Percentiles rank a stretch among this genome's conserved stretches.
Conservation (phyloP, 2,888 invertebrate species). For the Hirtodrosophila histrioides region DNA sequence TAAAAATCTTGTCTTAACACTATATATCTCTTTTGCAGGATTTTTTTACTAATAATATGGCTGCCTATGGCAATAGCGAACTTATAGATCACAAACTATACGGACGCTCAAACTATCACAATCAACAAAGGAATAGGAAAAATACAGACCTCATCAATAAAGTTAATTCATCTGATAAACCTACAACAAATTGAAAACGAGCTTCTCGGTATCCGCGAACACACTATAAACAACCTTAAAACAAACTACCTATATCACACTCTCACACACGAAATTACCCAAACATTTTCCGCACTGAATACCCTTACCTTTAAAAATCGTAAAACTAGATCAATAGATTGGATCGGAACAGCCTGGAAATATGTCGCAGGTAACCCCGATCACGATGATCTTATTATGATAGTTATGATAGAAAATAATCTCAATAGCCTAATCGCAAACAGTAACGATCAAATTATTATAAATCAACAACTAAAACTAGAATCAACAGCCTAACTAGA, state of each 20-base stretch:
- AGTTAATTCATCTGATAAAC: slow-evolving; percentile 1
- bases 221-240: neutral
- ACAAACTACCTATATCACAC: slow-evolving; percentile 1
- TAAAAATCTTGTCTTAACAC: too few relatives aligned
- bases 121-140: slow-evolving; percentile 3
- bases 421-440: neutral
- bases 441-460: neutral
- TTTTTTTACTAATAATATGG: too few relatives aligned
- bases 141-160: slow-evolving; percentile 1
- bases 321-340: neutral
- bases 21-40: too few relatives aligned
- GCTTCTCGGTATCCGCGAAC: neutral
- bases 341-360: slow-evolving; percentile 1
- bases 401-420: neutral
- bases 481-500: neutral
- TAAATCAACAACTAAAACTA: too few relatives aligned
- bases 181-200: neutral
- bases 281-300: neutral
- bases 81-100: too few relatives aligned
- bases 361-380: slow-evolving; percentile 1
- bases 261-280: neutral
- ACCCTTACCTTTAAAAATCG: neutral
- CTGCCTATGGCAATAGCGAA: too few relatives aligned
- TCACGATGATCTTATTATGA: slow-evolving; percentile 1
- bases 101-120: neutral